A percentile compares a stretch with the other conserved stretches of the same genome.
Conservation (phyloP, 2,888 invertebrate genomes). For the Leistus spinibarbis region DNA sequence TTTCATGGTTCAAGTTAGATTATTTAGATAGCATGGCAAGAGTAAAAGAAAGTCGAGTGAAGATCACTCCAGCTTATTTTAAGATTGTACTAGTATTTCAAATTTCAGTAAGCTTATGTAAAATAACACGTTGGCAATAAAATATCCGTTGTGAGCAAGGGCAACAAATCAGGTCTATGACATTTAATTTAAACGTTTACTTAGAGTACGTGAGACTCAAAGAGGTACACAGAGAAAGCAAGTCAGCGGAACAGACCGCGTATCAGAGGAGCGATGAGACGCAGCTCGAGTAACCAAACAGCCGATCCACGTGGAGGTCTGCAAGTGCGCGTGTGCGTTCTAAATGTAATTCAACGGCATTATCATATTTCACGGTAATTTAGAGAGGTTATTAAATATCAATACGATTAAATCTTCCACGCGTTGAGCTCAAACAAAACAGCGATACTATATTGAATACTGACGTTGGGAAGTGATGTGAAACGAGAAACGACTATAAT, state of each 20-base stretch:
- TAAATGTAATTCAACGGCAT: slow-evolving; percentile 14
- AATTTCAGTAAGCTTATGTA: not conserved
- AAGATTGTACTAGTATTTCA: not conserved
- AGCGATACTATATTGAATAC: not conserved
- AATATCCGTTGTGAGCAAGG: not conserved
- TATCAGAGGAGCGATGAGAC: not conserved
- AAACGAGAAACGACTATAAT: too few species aligned
- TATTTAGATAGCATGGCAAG: not conserved
- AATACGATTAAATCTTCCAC: slow-evolving; percentile 23
- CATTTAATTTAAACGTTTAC: slow-evolving; percentile 11
- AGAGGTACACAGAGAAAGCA: not conserved
- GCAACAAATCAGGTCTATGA: slow-evolving; percentile 4
- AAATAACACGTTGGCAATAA: slow-evolving; percentile 1
- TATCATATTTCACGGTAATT: slow-evolving; percentile 32
- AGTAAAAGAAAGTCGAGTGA: not conserved
- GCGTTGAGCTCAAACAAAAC: slow-evolving; percentile 14
- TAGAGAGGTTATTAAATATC: slow-evolving; percentile 25
- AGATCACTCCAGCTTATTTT: not conserved
- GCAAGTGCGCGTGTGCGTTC: not conserved
- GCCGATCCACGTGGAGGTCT: not conserved
- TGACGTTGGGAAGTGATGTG: too few species aligned
- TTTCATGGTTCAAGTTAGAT: too few species aligned
- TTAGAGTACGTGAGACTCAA: not conserved
- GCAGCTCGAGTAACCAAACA: not conserved
- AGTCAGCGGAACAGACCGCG: not conserved